phyloP scores from a whole-genome alignment of 2,113 vertebrate genomes.

The Bungarus multicinctus region DNA sequence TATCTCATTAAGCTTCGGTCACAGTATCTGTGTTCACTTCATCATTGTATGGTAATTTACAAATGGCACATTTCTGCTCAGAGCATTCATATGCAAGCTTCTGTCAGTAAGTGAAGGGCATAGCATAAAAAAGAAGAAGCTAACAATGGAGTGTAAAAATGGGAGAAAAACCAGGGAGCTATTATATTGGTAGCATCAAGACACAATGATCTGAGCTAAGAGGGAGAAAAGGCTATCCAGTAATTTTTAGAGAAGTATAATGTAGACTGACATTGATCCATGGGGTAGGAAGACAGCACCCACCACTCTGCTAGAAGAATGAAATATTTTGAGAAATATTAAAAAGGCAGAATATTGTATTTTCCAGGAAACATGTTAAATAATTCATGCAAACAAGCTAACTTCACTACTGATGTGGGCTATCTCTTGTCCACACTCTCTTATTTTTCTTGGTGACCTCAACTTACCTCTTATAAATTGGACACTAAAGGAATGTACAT shows the following conservation, averaged over 20 bases:
- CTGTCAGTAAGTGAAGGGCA: slow-evolving; percentile 65
- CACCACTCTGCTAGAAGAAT: too few species aligned
- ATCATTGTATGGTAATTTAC: slow-evolving; percentile 44
- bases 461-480: too few species aligned
- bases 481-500: too few species aligned
- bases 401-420: too few species aligned
- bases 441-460: too few species aligned
- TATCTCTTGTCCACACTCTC: too few species aligned
- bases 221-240: slow-evolving; percentile 15
- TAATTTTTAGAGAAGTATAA: slow-evolving; percentile 29
- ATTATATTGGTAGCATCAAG: slow-evolving; percentile 46
- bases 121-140: slow-evolving; percentile 62
- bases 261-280: too few species aligned
- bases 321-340: too few species aligned
- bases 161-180: slow-evolving; percentile 30
- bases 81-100: slow-evolving; percentile 47
- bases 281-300: too few species aligned
- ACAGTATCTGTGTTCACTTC: slow-evolving; percentile 19
- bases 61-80: slow-evolving; percentile 44
- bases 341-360: too few species aligned
- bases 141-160: slow-evolving; percentile 63
- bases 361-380: too few species aligned
- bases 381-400: too few species aligned
- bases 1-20: slow-evolving; percentile 56
- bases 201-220: slow-evolving; percentile 31